A percentile compares a stretch with the other conserved stretches of the same genome.
Conservation (phyloP, 2,113 vertebrate species). For the Nanger granti region DNA sequence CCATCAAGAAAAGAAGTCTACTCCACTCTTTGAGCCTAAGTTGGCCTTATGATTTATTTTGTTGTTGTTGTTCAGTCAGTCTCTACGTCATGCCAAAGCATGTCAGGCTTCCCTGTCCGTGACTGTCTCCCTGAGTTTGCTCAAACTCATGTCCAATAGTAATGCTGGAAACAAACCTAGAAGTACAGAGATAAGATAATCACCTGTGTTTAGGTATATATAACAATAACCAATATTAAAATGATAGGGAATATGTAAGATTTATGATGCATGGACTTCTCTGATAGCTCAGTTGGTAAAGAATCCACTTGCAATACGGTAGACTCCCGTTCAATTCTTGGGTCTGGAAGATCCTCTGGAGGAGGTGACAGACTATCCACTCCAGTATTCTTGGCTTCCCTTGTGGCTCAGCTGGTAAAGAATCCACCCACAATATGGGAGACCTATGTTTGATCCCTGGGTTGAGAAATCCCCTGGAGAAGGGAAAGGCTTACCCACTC, state of each 20-base stretch:
- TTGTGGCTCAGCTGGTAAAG: not conserved
- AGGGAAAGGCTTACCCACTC: not conserved
- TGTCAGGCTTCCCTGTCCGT: not conserved
- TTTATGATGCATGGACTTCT: not conserved
- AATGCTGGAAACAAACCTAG: not conserved
- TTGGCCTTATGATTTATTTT: not conserved
- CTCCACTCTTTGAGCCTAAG: not conserved
- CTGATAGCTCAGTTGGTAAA: not conserved
- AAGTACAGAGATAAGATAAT: not conserved
- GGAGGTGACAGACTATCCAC: not conserved
- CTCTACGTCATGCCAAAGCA: not conserved
- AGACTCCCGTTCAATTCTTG: rapidly evolving
- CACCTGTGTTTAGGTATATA: not conserved
- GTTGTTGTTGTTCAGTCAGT: not conserved
- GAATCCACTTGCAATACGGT: not conserved
- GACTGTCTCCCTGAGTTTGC: not conserved
- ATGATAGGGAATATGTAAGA: not conserved
- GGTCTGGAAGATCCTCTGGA: not conserved
- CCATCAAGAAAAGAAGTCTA: not conserved
- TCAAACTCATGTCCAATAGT: not conserved
- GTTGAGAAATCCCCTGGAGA: not conserved
- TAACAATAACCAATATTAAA: not conserved
- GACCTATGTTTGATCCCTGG: not conserved
- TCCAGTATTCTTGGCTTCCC: not conserved
- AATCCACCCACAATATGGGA: rapidly evolving